Conservation (phyloP, 2,888 invertebrate species). For the Cataglyphis livida region DNA sequence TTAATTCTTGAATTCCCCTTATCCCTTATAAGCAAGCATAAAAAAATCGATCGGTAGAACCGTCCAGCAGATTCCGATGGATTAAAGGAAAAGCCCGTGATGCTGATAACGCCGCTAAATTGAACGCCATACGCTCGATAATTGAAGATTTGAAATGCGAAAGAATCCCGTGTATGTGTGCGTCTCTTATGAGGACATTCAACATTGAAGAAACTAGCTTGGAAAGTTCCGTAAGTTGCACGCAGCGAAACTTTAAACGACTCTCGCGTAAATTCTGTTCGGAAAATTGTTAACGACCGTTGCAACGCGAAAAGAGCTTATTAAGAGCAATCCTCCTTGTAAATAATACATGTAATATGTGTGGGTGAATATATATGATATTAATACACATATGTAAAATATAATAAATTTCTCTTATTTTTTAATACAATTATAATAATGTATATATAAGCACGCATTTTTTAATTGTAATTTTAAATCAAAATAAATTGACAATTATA, state of each 20-base stretch:
- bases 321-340: neutral
- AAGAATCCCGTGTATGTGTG: slow-evolving; percentile 15
- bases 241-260: slow-evolving; percentile 35
- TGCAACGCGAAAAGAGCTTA: slow-evolving; percentile 37
- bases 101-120: slow-evolving; percentile 25
- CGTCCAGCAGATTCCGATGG: slow-evolving; percentile 3
- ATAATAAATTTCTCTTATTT: neutral
- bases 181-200: slow-evolving; percentile 34
- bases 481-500: neutral
- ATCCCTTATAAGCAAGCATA: neutral
- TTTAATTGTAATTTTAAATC: neutral
- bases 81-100: slow-evolving; percentile 26
- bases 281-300: slow-evolving; percentile 43
- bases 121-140: slow-evolving; percentile 14
- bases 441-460: neutral
- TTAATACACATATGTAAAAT: neutral
- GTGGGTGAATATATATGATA: neutral
- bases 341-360: neutral
- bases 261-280: slow-evolving; percentile 35
- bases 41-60: slow-evolving; percentile 35
- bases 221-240: slow-evolving; percentile 38
- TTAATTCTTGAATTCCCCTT: slow-evolving; percentile 15
- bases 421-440: neutral
- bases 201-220: slow-evolving; percentile 20
- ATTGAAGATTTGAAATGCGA: slow-evolving; percentile 43